Base-by-base conservation (phyloP, 2,888 invertebrate genomes). In the Conus canariensis region DNA sequence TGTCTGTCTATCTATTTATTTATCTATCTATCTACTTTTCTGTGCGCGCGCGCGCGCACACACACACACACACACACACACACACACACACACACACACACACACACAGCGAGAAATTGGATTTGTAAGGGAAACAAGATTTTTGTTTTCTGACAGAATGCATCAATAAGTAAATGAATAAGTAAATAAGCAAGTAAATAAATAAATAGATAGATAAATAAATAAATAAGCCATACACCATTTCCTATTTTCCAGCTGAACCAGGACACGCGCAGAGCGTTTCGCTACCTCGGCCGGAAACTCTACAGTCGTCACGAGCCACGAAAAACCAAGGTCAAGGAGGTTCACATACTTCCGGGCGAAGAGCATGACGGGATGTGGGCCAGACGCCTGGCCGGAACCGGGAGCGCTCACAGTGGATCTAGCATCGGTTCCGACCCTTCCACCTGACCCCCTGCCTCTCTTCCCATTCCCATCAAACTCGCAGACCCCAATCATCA, bases 271-370 rank as follows among this genome's bases (percentile, higher is more conserved):
- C 74, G 83, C 14, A 89, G 77, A 45, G 70, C 90, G 56, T 25
- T 91, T 9, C 74, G 88, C 45, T 83, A 45, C 67, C 22, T 92
- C 22, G 90, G 85, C 58, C 74, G 88, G 12, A 90, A 90, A 83
- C 77, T 90, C n/a, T 82, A 74, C 60, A 87, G 86, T 12, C 74
- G 87, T 19, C 85, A 90, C 56, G 90, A 90, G n/a, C 83, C 74
- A 5, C 89, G 82, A 12, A 88, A 88, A 56, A 92, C 91, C 6
- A 85, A 90, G 22, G 92, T 91, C 19, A 90, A 92, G 87, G 90
- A 91, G 83, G 90, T 92, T 22, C 87, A 90, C 82, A 91, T 92
- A 30, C n/a, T 58, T 25, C 92, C 92, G 45, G 91, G 91, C 25
- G 85, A 88, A 7, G 88, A 88, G 45, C 87, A 91, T 22, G 88